These are phyloP conservation scores for Tachina fera DNA, from an alignment of 2,888 invertebrate species.

Conservation along the genomic window DNA sequence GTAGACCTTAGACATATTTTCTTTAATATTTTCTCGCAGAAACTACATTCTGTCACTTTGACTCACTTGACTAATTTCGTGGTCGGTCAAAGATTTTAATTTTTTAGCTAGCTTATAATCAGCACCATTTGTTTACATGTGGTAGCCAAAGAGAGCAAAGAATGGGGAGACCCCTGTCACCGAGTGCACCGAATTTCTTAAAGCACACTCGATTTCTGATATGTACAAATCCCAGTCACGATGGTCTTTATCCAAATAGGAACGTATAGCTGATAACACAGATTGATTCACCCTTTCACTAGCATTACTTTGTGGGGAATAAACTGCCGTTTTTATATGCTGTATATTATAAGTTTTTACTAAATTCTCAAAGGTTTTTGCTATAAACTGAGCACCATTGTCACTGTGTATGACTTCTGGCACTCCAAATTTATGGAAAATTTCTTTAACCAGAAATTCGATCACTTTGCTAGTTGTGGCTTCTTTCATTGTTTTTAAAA, in stretches of 20 bases:
- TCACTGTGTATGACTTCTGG: constrained; percentile 2
- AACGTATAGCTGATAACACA: constrained; percentile 9
- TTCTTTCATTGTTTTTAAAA: constrained; percentile 14
- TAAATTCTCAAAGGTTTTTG: background rate
- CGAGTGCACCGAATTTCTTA: too few species aligned
- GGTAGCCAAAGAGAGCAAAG: too few species aligned
- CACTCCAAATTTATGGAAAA: background rate
- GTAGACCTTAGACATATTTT: too few species aligned
- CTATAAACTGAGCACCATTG: background rate
- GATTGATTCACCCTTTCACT: constrained; percentile 18
- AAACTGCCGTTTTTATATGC: constrained; percentile 1
- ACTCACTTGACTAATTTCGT: too few species aligned
- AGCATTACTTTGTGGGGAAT: constrained; percentile 4
- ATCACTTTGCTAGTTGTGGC: background rate
- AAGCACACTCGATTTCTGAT: constrained; percentile 21
- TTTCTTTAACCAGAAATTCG: background rate
- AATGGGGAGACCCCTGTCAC: too few species aligned
- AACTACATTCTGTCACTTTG: too few species aligned
- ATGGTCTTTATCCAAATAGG: background rate
- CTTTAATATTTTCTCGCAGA: too few species aligned
- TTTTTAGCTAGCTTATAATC: too few species aligned
- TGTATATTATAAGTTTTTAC: background rate
- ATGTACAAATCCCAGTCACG: too few species aligned
- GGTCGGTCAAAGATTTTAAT: too few species aligned
- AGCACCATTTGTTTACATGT: too few species aligned